Evolutionary conservation across 1,140 invertebrate genomes (phyloP), one percentile per base, ranked within the genome.

Genomic region (Liolophura sinensis): DNA sequence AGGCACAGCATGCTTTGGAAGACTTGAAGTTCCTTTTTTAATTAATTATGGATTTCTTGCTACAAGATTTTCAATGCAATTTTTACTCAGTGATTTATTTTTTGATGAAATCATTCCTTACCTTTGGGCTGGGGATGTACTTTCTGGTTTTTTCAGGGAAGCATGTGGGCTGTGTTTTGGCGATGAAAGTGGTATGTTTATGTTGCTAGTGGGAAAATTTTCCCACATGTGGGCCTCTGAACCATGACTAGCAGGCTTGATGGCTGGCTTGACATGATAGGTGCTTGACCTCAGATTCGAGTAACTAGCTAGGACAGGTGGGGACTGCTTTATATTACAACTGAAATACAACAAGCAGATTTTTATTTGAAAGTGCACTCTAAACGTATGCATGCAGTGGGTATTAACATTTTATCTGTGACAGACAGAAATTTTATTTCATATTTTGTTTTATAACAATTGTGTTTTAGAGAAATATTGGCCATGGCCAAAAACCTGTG

Each of bases 161-260:
- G 31, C 31, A 40, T 40, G 31, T 40, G 31, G 31, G 31, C 31
- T 40, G 31, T 40, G 31, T 40, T 40, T 40, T 40, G 31, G 31
- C 31, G 31, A 40, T 40, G 31, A n/a, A 54, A 40, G 40, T 56
- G 62, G 52, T 11, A 55, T 54, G 14, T 52, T 47, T 5, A 64
- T 31, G 40, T 64, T 22, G 18, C 20, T 25, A 62, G 22, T 27
- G 58, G 31, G 20, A 18, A 16, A 47, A 27, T 64, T 64, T n/a
- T 25, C 15, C 16, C 14, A 40, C 18, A 12, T 40, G 22, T 46
- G n/a, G 22, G 49, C 50, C 15, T 64, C 62, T 56, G 51, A 40
- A 27, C 31, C 22, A 51, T 64, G 62, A 46, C 50, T 64, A 24
- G 62, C 62, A 52, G 62, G 62, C 47, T 64, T 64, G 16, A 25